A percentile compares a stretch with the other conserved stretches of the same genome.
Conservation (phyloP, 2,797 vertebrate genomes). For the Schizopygopsis pylzovi region DNA sequence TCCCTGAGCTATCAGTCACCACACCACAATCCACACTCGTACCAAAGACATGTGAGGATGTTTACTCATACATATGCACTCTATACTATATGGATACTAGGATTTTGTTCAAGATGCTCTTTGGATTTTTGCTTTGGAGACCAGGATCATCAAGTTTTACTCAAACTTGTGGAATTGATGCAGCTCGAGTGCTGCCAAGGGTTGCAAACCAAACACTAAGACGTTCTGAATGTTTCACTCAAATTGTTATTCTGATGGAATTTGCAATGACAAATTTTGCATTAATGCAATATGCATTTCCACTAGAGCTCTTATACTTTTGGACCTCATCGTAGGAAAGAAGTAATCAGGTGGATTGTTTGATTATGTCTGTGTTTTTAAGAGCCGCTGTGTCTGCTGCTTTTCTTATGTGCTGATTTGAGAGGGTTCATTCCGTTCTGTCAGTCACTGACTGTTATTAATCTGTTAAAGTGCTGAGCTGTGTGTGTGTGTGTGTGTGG, state of each 20-base stretch:
- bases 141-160: neutral
- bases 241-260: neutral
- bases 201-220: neutral
- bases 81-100: neutral
- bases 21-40: neutral
- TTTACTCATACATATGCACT: neutral
- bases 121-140: neutral
- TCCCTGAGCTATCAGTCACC: slow-evolving; percentile 24
- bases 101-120: neutral
- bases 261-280: neutral
- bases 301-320: neutral
- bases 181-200: neutral
- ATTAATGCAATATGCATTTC: neutral
- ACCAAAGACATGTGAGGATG: slow-evolving; percentile 1
- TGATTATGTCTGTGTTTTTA: slow-evolving; percentile 30
- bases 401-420: slow-evolving; percentile 55
- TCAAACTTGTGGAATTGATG: neutral
- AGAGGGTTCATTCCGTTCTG: slow-evolving; percentile 46
- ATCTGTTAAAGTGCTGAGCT: slow-evolving; percentile 60
- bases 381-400: slow-evolving; percentile 52
- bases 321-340: neutral
- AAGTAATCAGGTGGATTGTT: slow-evolving; percentile 39
- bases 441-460: slow-evolving; percentile 55
- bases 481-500: neutral
- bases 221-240: neutral